Percentiles rank a stretch among this genome's conserved stretches.
Evolutionary conservation across 2,797 vertebrate species (phyloP).

Genomic region (Myotis myotis): DNA sequence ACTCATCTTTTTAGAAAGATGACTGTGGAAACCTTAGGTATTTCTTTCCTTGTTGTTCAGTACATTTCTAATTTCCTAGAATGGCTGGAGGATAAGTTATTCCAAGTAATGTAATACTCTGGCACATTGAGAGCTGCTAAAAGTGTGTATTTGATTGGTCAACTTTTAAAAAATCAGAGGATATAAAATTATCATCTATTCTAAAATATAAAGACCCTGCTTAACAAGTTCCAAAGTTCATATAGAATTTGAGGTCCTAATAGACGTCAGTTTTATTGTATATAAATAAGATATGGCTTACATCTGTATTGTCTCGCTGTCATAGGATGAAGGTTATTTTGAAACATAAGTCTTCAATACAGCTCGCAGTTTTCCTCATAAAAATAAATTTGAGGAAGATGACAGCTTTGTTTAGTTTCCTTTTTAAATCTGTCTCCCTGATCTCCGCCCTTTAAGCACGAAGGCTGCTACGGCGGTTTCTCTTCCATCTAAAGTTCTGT

Average conservation of each 20-base stretch:
- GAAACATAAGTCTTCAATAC: background rate
- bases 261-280: background rate
- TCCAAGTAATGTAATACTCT: background rate
- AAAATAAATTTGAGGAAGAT: background rate
- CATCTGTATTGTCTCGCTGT: background rate
- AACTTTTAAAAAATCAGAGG: constrained; percentile 26
- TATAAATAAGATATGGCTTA: background rate
- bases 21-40: background rate
- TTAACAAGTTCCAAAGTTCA: background rate
- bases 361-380: background rate
- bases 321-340: background rate
- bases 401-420: constrained; percentile 27
- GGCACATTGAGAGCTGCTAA: background rate
- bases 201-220: background rate
- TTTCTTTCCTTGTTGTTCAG: constrained; percentile 6
- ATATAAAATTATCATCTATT: background rate
- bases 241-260: background rate
- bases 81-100: background rate
- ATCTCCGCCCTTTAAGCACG: background rate
- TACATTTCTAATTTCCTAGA: constrained; percentile 15
- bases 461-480: background rate
- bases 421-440: background rate
- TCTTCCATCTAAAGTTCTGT: background rate
- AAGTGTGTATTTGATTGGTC: background rate
- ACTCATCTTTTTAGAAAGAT: background rate